phyloP scores from a whole-genome alignment of 2,113 vertebrate species.

The Ageneiosus marmoratus region DNA sequence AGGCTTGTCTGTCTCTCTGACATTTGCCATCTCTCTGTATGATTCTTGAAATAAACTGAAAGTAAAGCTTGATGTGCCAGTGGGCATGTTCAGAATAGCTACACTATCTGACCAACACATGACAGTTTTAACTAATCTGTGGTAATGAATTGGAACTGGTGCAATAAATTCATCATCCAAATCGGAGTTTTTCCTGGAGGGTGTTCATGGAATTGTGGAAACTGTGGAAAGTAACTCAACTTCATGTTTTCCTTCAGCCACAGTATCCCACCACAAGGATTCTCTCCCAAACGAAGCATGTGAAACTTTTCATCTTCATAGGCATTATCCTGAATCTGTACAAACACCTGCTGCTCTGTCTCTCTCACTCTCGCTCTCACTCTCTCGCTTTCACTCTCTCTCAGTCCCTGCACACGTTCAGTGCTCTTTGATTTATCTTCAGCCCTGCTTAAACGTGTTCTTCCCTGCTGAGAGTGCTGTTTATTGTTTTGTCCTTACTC shows the following conservation, averaged over 20 bases:
- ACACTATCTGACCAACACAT: neutral
- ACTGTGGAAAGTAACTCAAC: neutral
- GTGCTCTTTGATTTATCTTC: slow-evolving; percentile 22
- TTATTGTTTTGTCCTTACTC: slow-evolving; percentile 66
- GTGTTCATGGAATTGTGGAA: slow-evolving; percentile 9
- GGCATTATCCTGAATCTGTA: slow-evolving; percentile 68
- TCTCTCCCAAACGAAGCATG: slow-evolving; percentile 55
- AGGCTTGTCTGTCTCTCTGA: neutral
- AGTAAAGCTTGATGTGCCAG: neutral
- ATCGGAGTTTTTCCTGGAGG: slow-evolving; percentile 30
- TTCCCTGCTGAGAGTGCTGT: slow-evolving; percentile 58
- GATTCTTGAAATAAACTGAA: slow-evolving; percentile 8
- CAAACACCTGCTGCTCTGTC: slow-evolving; percentile 72
- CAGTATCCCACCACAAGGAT: slow-evolving; percentile 25
- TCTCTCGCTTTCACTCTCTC: slow-evolving; percentile 67
- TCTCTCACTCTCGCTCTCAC: slow-evolving; percentile 45
- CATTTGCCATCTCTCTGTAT: neutral
- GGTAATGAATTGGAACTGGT: slow-evolving; percentile 17
- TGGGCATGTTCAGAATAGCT: neutral
- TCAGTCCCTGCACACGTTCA: slow-evolving; percentile 48
- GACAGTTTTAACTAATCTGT: slow-evolving; percentile 24
- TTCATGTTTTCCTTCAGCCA: slow-evolving; percentile 13
- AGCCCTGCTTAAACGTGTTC: neutral
- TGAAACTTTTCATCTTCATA: slow-evolving; percentile 63
- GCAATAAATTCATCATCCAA: neutral